Conservation (phyloP, 2,113 vertebrate species). For the Brachirus orientalis region DNA sequence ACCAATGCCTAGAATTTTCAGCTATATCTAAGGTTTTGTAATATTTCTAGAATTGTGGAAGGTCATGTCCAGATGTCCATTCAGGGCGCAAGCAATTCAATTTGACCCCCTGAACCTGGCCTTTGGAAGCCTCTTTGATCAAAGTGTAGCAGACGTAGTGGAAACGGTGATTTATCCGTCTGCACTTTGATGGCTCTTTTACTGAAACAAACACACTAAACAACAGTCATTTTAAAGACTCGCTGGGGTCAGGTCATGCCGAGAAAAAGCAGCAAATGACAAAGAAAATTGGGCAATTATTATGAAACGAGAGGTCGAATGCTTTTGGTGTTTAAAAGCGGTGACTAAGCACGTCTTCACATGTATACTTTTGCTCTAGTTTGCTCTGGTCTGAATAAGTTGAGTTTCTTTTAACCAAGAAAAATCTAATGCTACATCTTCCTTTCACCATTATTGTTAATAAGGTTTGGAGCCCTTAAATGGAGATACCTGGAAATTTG, state of each 20-base stretch:
- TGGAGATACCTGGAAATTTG: too few relatives aligned
- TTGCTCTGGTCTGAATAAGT: not conserved
- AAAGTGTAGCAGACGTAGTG: not conserved
- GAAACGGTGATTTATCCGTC: not conserved
- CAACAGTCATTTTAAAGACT: not conserved
- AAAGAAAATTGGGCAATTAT: not conserved
- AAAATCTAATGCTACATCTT: too few relatives aligned
- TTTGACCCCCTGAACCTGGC: not conserved
- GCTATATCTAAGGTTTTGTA: not conserved
- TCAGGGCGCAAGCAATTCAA: not conserved
- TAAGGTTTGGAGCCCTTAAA: too few relatives aligned
- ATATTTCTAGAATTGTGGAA: conserved; percentile 1
- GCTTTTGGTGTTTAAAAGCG: not conserved
- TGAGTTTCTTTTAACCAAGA: not conserved
- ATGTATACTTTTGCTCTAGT: not conserved
- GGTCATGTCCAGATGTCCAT: not conserved
- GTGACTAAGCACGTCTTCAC: not conserved
- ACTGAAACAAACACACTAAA: not conserved
- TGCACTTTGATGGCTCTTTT: not conserved
- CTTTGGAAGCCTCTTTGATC: not conserved
- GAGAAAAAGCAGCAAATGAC: not conserved
- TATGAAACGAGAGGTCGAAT: not conserved
- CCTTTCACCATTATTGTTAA: too few relatives aligned
- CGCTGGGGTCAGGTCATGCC: not conserved
- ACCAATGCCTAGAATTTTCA: not conserved